A percentile compares a stretch with the other conserved stretches of the same genome.
These are phyloP conservation scores for Argyresthia albistria DNA, from an alignment of 2,888 invertebrate species.

Conservation along the genomic window DNA sequence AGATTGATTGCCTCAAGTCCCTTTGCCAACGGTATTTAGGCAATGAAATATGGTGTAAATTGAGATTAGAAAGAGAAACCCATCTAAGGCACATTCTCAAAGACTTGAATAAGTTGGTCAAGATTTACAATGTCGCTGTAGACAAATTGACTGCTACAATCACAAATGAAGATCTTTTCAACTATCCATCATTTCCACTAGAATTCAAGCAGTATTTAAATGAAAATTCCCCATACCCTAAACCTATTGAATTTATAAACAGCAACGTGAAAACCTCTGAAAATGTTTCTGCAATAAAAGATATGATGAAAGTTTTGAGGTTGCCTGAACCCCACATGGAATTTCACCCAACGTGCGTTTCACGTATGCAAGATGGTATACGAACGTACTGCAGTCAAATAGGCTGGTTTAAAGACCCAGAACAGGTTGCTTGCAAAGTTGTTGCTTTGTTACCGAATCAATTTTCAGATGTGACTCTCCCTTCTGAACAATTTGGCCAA, in stretches of 20 bases:
- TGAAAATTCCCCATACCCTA: conserved; percentile 65
- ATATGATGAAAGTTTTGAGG: conserved; percentile 66
- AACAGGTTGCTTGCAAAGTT: conserved; percentile 61
- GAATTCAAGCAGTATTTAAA: conserved; percentile 74
- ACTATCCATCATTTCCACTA: conserved; percentile 75
- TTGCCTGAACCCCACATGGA: conserved; percentile 57
- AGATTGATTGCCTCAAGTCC: conserved; percentile 69
- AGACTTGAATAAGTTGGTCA: conserved; percentile 72
- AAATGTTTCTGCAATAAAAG: conserved; percentile 61
- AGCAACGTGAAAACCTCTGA: conserved; percentile 67
- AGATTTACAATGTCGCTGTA: conserved; percentile 78
- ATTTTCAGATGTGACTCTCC: conserved; percentile 16
- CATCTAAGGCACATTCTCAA: conserved; percentile 56
- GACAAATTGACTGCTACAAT: conserved; percentile 73
- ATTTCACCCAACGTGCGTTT: conserved; percentile 53
- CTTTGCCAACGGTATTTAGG: conserved; percentile 72
- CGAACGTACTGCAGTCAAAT: conserved; percentile 62
- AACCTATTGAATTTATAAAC: conserved; percentile 78
- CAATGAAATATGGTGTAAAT: conserved; percentile 74
- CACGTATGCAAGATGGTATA: conserved; percentile 56
- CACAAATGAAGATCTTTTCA: conserved; percentile 70
- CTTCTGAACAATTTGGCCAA: conserved; percentile 44
- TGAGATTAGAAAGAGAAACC: conserved; percentile 44
- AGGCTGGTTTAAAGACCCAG: conserved; percentile 58
- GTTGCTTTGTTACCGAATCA: conserved; percentile 29